These are phyloP conservation scores for Odiellus spinosus DNA, from an alignment of 2,888 invertebrate genomes.

Conservation along the genomic window DNA sequence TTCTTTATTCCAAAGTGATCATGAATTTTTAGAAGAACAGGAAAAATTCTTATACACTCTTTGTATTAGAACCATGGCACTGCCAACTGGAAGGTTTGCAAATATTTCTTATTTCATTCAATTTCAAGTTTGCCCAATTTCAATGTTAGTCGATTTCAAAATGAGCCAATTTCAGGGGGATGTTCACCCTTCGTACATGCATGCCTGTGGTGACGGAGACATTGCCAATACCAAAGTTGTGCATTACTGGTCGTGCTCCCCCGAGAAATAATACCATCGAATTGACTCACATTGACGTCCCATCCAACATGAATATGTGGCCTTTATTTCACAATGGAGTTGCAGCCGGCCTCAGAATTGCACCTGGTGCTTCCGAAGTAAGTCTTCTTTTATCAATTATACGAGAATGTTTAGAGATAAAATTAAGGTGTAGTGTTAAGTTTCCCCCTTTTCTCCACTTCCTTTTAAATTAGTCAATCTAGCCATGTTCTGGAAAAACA, in stretches of 20 bases:
- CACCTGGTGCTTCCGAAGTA: conserved; percentile 45
- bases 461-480: no score
- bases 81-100: conserved; percentile 67
- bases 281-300: conserved; percentile 62
- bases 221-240: conserved; percentile 61
- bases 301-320: conserved; percentile 75
- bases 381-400: not conserved
- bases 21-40: conserved; percentile 89
- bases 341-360: conserved; percentile 67
- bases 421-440: no score
- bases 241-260: conserved; percentile 67
- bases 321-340: conserved; percentile 91
- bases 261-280: conserved; percentile 60
- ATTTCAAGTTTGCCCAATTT: no score
- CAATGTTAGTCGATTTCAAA: no score
- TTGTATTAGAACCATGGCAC: conserved; percentile 78
- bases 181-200: conserved; percentile 61
- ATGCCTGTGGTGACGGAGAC: conserved; percentile 63
- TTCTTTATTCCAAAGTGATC: conserved; percentile 43
- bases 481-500: no score
- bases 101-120: no score
- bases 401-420: no score
- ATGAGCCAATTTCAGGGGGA: conserved; percentile 47
- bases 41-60: conserved; percentile 73
- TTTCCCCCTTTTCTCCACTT: no score